Percentiles rank a stretch among this genome's conserved stretches.
phyloP scores from a whole-genome alignment of 1,140 invertebrate genomes.

The Spodoptera litura region DNA sequence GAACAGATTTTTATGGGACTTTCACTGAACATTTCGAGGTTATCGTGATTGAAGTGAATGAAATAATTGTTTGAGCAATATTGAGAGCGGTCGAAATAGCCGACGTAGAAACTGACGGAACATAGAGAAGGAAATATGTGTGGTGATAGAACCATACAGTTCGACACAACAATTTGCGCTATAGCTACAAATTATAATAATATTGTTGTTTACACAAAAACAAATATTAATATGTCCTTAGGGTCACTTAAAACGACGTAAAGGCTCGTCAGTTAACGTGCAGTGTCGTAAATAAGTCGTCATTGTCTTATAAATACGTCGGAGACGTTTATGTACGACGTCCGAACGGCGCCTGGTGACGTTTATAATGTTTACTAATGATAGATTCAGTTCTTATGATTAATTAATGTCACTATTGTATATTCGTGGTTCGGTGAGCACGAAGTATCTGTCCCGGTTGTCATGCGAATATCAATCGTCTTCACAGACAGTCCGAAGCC shows the following conservation, averaged over 20 bases:
- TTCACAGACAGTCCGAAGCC: background rate
- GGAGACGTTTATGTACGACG: constrained; percentile 15
- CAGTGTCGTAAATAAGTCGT: constrained; percentile 30
- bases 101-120: background rate
- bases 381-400: constrained; percentile 27
- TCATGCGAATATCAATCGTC: constrained; percentile 14
- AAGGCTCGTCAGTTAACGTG: constrained; percentile 20
- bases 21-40: constrained; percentile 30
- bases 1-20: constrained; percentile 35
- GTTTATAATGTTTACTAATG: constrained; percentile 34
- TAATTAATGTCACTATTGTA: constrained; percentile 33
- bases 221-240: constrained; percentile 41
- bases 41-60: constrained; percentile 36
- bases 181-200: background rate
- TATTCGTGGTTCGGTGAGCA: constrained; percentile 8
- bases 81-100: background rate
- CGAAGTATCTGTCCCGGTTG: constrained; percentile 22
- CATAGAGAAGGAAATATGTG: background rate
- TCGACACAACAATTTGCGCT: background rate
- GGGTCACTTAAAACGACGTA: constrained; percentile 26
- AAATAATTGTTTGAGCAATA: constrained; percentile 29
- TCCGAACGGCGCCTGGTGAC: constrained; percentile 17
- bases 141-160: background rate
- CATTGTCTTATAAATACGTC: constrained; percentile 26
- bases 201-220: constrained; percentile 15